Conservation (phyloP, 2,888 invertebrate genomes). For the Hipparchia semele region DNA sequence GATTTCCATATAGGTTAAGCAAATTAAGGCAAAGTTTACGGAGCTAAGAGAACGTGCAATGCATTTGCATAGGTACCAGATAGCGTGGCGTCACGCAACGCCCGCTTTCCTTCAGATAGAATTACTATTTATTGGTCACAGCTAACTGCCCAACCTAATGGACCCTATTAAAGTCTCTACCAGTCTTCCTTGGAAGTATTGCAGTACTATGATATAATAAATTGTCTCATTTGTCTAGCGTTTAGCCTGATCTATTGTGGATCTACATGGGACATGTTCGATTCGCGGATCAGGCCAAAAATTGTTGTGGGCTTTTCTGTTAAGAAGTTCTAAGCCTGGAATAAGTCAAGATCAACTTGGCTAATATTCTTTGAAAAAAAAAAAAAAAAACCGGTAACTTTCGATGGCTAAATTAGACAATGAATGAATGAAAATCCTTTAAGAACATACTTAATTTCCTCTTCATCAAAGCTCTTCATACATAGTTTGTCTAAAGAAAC, state of each 20-base stretch:
- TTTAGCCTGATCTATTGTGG: too few relatives aligned
- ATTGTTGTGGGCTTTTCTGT: too few relatives aligned
- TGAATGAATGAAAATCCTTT: too few relatives aligned
- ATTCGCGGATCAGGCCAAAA: too few relatives aligned
- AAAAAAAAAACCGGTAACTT: too few relatives aligned
- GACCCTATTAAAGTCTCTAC: conserved; percentile 22
- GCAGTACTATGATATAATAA: not conserved
- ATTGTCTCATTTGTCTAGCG: too few relatives aligned
- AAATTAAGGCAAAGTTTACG: conserved; percentile 21
- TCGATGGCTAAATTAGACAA: too few relatives aligned
- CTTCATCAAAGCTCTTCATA: not conserved
- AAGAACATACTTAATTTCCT: not conserved
- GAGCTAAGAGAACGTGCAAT: conserved; percentile 8
- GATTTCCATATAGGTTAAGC: not conserved
- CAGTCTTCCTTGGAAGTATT: conserved; percentile 9
- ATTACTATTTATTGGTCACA: conserved; percentile 41
- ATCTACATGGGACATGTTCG: too few relatives aligned
- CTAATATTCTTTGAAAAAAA: too few relatives aligned
- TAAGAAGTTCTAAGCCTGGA: too few relatives aligned
- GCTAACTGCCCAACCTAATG: conserved; percentile 37
- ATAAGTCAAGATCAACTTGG: too few relatives aligned
- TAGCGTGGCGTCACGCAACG: conserved; percentile 52
- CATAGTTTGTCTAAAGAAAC: not conserved
- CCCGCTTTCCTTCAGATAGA: conserved; percentile 41
- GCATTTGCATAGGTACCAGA: conserved; percentile 52